phyloP scores from a whole-genome alignment of 30 jellyfish, hydroid and myxozoan genomes.

The Hydra vulgaris region DNA sequence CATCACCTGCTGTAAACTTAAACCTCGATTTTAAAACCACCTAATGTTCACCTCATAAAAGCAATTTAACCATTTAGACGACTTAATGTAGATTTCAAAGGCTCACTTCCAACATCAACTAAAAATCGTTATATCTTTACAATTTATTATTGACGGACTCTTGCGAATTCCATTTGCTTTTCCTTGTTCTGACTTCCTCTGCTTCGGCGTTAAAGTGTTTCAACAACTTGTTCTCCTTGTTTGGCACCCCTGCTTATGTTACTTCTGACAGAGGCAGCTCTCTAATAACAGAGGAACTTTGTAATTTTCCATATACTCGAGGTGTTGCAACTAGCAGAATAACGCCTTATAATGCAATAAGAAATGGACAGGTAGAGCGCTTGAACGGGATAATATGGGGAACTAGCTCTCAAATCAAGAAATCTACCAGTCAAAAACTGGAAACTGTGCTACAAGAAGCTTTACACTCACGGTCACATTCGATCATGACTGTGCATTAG shows the following conservation, averaged over 20 bases:
- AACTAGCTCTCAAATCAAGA: background rate
- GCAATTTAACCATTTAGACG: background rate
- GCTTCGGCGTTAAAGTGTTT: background rate
- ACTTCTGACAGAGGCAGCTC: background rate
- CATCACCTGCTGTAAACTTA: background rate
- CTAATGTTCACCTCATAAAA: background rate
- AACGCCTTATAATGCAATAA: background rate
- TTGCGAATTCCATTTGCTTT: background rate
- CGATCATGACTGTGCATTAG: no score
- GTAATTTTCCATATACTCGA: no score
- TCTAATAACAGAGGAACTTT: no score
- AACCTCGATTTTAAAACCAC: background rate
- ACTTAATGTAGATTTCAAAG: background rate
- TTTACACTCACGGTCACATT: no score
- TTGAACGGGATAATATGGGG: background rate
- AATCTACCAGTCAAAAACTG: no score
- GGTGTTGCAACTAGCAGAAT: background rate
- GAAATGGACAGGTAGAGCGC: background rate
- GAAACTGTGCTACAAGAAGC: no score
- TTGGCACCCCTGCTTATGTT: background rate
- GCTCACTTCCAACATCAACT: background rate
- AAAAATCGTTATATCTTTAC: background rate
- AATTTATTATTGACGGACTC: background rate
- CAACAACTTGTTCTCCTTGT: background rate
- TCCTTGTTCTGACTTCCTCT: background rate